A percentile compares a stretch with the other conserved stretches of the same genome.
Conservation (phyloP, 2,797 vertebrate species). For the Aulostomus chinensis region DNA sequence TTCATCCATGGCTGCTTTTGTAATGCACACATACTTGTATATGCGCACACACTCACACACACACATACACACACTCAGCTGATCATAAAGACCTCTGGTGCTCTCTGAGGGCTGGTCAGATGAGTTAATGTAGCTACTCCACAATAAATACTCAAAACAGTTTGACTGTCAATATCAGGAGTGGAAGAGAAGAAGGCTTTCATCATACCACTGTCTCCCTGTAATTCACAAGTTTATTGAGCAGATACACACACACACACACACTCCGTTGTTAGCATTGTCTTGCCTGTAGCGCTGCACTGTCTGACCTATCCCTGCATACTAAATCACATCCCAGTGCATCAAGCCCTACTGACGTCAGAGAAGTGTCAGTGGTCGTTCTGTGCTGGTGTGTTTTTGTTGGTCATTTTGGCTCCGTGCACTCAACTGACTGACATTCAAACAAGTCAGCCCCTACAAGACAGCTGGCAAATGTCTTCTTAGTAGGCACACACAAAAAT, state of each 20-base stretch:
- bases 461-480: no score
- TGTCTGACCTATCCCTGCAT: not conserved
- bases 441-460: no score
- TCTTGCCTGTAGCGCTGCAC: not conserved
- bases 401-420: not conserved
- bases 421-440: no score
- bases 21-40: constrained; percentile 40
- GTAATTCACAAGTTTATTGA: constrained; percentile 25
- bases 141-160: constrained; percentile 49
- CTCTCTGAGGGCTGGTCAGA: constrained; percentile 36
- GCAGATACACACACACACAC: not conserved
- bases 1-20: constrained; percentile 55
- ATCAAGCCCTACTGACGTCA: not conserved
- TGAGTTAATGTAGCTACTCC: constrained; percentile 29
- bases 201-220: constrained; percentile 14
- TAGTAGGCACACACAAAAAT: no score
- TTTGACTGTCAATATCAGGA: constrained; percentile 35
- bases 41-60: constrained; percentile 22
- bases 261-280: constrained; percentile 12
- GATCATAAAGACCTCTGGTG: constrained; percentile 35
- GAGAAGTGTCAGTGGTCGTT: not conserved
- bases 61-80: constrained; percentile 17
- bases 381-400: not conserved
- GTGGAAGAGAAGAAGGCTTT: constrained; percentile 18
- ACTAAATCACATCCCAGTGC: not conserved